Percentiles rank a stretch among this genome's conserved stretches.
These are phyloP conservation scores for Threskiornis aethiopicus DNA, from an alignment of 2,797 vertebrate species.

Conservation along the genomic window DNA sequence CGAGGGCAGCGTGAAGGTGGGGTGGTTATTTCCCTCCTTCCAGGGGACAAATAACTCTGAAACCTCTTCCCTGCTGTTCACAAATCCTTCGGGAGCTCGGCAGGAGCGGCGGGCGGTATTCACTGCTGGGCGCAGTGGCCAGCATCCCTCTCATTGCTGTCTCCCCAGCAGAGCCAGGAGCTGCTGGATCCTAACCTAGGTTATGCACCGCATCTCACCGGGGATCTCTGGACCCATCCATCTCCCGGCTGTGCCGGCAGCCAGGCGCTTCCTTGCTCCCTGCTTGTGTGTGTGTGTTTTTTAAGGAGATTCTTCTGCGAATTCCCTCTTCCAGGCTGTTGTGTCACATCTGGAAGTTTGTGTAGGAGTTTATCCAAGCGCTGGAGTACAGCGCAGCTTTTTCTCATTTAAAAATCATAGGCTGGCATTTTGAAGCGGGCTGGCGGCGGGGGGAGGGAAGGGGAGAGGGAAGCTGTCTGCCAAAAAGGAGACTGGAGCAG, in stretches of 20 bases:
- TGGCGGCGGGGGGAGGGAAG: constrained; percentile 12
- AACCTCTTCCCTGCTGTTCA: not conserved
- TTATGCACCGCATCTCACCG: not conserved
- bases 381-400: constrained; percentile 89
- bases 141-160: not conserved
- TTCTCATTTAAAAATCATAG: constrained; percentile 93
- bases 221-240: not conserved
- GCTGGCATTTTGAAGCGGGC: constrained; percentile 83
- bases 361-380: constrained; percentile 92
- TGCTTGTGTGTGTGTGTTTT: not conserved
- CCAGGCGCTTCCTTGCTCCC: not conserved
- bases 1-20: not conserved
- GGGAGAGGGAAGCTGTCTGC: constrained; percentile 69
- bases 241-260: not conserved
- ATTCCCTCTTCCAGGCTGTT: constrained; percentile 81
- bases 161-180: not conserved
- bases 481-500: constrained; percentile 68
- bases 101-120: fast-evolving
- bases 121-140: not conserved
- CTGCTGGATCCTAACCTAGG: not conserved
- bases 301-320: constrained; percentile 67
- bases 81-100: not conserved
- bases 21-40: not conserved
- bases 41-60: not conserved
- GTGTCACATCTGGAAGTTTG: constrained; percentile 96